Percentiles rank a stretch among this genome's conserved stretches.
These are phyloP conservation scores for Drosophila aldrichi DNA, from an alignment of 2,888 invertebrate genomes.

Conservation along the genomic window DNA sequence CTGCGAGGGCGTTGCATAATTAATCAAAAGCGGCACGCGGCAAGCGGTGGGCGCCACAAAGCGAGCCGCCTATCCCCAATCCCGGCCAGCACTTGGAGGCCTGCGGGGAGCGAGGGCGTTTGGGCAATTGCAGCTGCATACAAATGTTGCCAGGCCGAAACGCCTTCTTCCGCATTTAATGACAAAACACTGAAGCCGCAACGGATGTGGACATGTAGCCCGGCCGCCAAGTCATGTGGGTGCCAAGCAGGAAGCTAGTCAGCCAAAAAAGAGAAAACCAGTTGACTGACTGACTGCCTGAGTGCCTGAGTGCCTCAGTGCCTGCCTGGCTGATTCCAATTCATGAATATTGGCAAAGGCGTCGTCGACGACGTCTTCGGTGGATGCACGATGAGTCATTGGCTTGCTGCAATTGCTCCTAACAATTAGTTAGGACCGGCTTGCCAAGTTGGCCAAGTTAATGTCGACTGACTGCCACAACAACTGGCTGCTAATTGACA, in stretches of 20 bases:
- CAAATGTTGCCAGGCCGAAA: constrained; percentile 60
- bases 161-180: constrained; percentile 78
- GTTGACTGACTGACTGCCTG: constrained; percentile 27
- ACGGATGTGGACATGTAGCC: constrained; percentile 71
- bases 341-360: constrained; percentile 71
- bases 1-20: constrained; percentile 60
- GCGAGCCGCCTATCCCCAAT: constrained; percentile 52
- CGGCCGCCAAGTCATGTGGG: constrained; percentile 16
- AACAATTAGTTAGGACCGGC: constrained; percentile 62
- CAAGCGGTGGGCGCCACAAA: constrained; percentile 74
- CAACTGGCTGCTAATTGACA: constrained; percentile 74
- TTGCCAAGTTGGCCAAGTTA: constrained; percentile 39
- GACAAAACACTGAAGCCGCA: constrained; percentile 44
- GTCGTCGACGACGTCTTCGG: constrained; percentile 28
- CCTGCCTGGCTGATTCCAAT: constrained; percentile 34
- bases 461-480: constrained; percentile 40
- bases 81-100: constrained; percentile 51
- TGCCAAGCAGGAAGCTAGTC: constrained; percentile 44
- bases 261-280: constrained; percentile 35
- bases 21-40: constrained; percentile 75
- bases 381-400: constrained; percentile 47
- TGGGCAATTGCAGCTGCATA: constrained; percentile 52
- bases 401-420: constrained; percentile 23
- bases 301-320: not conserved
- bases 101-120: constrained; percentile 2